Evolutionary conservation across 2,888 invertebrate species (phyloP).

Genomic region (Caenorhabditis becei): DNA sequence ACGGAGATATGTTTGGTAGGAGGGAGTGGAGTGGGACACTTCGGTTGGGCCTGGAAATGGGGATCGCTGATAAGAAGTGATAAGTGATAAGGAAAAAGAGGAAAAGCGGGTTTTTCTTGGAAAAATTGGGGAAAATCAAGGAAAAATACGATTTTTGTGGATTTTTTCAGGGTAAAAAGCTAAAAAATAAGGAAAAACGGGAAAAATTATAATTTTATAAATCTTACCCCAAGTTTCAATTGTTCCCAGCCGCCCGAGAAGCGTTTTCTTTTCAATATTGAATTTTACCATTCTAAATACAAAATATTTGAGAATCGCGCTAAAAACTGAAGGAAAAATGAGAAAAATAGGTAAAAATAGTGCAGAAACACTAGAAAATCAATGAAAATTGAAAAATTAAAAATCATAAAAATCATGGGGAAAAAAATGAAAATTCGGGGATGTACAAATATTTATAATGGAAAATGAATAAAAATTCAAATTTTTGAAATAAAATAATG

Average conservation of each 20-base stretch:
- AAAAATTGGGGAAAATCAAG: not conserved
- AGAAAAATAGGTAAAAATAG: not conserved
- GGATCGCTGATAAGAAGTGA: no score
- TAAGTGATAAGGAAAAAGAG: no score
- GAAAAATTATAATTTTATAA: not conserved
- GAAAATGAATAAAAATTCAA: not conserved
- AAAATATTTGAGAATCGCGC: not conserved
- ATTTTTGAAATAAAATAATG: no score
- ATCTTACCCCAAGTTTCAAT: constrained; percentile 64
- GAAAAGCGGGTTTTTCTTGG: not conserved
- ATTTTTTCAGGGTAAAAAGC: no score
- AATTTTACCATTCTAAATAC: constrained; percentile 71
- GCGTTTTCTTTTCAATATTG: constrained; percentile 60
- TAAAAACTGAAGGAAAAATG: no score
- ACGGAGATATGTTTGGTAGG: constrained; percentile 75
- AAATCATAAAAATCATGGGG: not conserved
- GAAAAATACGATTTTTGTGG: not conserved
- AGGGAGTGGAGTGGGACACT: constrained; percentile 71
- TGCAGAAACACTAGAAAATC: not conserved
- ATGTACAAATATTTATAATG: not conserved
- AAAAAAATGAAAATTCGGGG: not conserved
- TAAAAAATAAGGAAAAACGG: not conserved
- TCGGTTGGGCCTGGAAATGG: constrained; percentile 34
- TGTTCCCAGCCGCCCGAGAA: constrained; percentile 65
- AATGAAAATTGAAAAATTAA: not conserved